Base-by-base conservation (phyloP, 1,140 invertebrate genomes). In the Lordiphosa stackelbergi region DNA sequence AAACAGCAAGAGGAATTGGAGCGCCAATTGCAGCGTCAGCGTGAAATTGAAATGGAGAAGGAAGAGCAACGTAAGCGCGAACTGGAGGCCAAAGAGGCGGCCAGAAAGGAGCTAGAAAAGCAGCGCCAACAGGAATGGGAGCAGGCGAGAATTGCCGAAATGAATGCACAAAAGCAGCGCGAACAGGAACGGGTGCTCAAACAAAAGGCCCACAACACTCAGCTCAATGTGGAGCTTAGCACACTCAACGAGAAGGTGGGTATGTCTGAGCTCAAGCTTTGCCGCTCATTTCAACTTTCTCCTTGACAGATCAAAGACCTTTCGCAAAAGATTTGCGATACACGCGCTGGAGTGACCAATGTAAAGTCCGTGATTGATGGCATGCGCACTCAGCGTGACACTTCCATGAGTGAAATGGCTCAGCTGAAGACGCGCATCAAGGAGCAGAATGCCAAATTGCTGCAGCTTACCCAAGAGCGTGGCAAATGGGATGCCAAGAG, bases 41-140 rank as follows among this genome's bases (percentile, higher is more conserved):
- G 94, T 69, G 95, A 97, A 88, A 89, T 96, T 85, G 91, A 95
- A 68, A 91, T 92, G 77, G 95, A 97, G 87, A 91, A 94, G 78
- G 94, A 97, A 79, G 93, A 93, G 79, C 92, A 94, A 85, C 89
- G 93, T 16, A 92, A 91, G 85, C 88, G 93, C 59, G 91, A 91
- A 43, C 90, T 93, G 28, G 93, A 95, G 70, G 94, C 96, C 87
- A 92, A 94, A 75, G 95, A 96, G 88, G 91, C 92, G 45, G 94
- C 93, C 10, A 89, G 93, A 81, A 92, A 91, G 88, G 97, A 98
- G 89, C 93, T 98, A 91, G 97, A 99, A 86, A 91, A 97, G 59
- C 97, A 99, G 81, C 91, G 97, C 40, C 95, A 98, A 77, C 90
- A 97, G 58, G 97, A 99, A 89, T 98, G 97, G 96, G 98, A 99